Base-by-base conservation (phyloP, 2,888 invertebrate genomes). In the Oligia strigilis region DNA sequence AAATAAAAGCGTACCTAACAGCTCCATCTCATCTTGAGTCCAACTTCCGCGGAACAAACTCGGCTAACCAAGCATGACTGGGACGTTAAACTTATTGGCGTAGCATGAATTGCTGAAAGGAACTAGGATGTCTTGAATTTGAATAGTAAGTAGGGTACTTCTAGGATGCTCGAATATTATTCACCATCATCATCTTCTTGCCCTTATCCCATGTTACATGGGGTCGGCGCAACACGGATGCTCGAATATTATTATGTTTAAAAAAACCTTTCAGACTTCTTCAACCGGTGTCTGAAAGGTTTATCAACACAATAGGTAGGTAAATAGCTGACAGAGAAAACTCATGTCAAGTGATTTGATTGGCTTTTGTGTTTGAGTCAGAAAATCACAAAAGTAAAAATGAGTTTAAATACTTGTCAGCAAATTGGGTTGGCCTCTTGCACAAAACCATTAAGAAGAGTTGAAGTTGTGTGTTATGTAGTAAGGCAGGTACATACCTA, bases 51-150 rank as follows among this genome's bases (percentile, higher is more conserved):
- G 40, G 62, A 73, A 73, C 52, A 13, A 58, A 55, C 49, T 14
- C 58, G 58, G 14, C 14, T 62, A 14, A 23, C 58, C 55, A 66
- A 19, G 14, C 83, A 46, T 78, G 83, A 78, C 75, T 23, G 29
- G 58, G 36, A 55, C 46, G 52, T 83, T 82, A 19, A 73, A 74
- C 64, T 77, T 86, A 84, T 86, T 84, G 66, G 75, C 23, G 4
- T 1, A 55, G 64, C 83, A 75, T 86, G 83, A 83, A 60, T 83
- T 76, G 87, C 87, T 67, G 17, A 71, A 78, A 77, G 13, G 19
- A 73, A 78, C 23, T 11, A 52, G 55, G 19, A 78, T 75, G 49
- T 70, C 19, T 36, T 46, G 43, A 55, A 43, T 65, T 67, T 73
- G 14, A 49, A 67, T 80, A 40, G 5, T 19, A 17, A 9, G 0